Base-by-base conservation (phyloP, 2,797 vertebrate species). In the Crypturellus tataupa region DNA sequence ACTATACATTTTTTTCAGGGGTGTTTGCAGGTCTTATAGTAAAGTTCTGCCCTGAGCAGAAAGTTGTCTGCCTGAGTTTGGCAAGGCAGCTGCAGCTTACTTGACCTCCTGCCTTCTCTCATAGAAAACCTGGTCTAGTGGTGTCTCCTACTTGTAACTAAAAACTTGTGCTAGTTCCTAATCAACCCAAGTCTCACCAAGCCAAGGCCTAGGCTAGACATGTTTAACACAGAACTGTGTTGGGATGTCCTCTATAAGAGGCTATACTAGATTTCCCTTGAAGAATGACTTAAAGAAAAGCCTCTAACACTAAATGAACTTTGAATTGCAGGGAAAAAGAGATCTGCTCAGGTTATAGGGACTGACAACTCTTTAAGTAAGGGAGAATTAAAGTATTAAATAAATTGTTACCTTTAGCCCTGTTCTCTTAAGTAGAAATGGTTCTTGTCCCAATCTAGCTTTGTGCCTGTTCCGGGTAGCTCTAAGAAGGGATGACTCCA, bases 301-400 rank as follows among this genome's bases (percentile, higher is more conserved):
- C 1, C 5, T 3, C 2, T 5, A 2, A 3, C 1, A 2, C 6
- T 55, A 29, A 2, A 1, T 37, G 2, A 8, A 3, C 58, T 69
- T 44, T 63, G 31, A 83, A 25, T 17, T 51, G 13, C 2, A 49
- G 47, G 47, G 14, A 17, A 14, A 6, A 69, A 67, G 47, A 63
- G 39, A 49, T 49, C 23, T 44, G 27, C 60, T 51, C 9, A 7
- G 9, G 20, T 80, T 89, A 3, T 59, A 70, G 37, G 9, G 18
- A 1, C 23, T n/a, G 13, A 68, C 60, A 16, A 18, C 33, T 29
- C 51, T 25, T 51, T 27, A 53, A 44, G 23, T 7, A 8, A 25
- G 16, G 29, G 17, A 31, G 53, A 17, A 55, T 55, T 55, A 55
- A 55, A 31, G 53, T 31, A 19, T 55, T 31, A 55, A 55, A 25